phyloP scores from a whole-genome alignment of 2,797 vertebrate genomes.

The Dipus sagitta region DNA sequence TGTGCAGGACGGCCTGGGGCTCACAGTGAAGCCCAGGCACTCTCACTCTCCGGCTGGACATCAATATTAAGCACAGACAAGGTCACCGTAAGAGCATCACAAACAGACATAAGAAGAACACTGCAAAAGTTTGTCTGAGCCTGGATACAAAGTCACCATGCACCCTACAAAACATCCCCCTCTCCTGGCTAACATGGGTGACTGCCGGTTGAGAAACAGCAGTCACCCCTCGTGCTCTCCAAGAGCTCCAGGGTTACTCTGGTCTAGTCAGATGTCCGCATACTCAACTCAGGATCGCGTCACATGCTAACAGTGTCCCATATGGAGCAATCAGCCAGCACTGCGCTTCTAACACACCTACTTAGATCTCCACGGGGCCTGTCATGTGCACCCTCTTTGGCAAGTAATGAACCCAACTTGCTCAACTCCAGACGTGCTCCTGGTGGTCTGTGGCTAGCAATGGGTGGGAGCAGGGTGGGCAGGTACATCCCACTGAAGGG shows the following conservation, averaged over 20 bases:
- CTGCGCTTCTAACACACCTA: not conserved
- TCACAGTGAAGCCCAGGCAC: not conserved
- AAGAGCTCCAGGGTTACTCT: not conserved
- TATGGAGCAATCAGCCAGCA: not conserved
- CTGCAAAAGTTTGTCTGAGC: conserved; percentile 41
- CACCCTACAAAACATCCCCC: conserved; percentile 60
- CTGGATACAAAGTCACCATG: not conserved
- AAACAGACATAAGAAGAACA: conserved; percentile 70
- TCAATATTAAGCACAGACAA: conserved; percentile 31
- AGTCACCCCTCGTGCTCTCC: too few species aligned
- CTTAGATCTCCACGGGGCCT: not conserved
- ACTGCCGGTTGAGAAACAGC: not conserved
- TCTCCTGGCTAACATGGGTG: conserved; percentile 51
- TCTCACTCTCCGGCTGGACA: conserved; percentile 1
- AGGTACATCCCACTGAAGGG: not conserved
- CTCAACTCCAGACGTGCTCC: not conserved
- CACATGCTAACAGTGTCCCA: not conserved
- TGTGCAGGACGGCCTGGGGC: not conserved
- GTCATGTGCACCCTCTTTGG: not conserved
- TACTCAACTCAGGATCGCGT: not conserved
- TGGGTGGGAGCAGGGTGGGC: not conserved
- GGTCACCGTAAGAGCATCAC: conserved; percentile 27
- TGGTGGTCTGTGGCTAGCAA: not conserved
- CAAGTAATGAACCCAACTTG: not conserved
- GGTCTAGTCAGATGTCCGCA: not conserved